These are phyloP conservation scores for Synergus umbraculus DNA, from an alignment of 2,888 invertebrate genomes.

Conservation along the genomic window DNA sequence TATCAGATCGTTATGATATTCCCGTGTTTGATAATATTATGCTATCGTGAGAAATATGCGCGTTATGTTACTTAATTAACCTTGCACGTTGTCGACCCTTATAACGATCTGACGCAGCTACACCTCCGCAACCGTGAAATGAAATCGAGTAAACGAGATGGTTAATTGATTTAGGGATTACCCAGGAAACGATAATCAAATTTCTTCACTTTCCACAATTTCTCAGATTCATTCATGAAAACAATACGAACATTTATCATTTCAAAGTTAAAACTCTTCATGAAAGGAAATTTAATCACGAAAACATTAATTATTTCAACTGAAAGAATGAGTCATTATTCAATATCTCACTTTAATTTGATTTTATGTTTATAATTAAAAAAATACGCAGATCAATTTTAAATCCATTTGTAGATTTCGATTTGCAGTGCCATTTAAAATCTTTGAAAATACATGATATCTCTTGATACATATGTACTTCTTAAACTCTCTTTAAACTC, in stretches of 20 bases:
- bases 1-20: conserved; percentile 33
- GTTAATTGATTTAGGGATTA: not conserved
- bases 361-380: not conserved
- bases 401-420: too few species aligned
- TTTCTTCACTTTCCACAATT: not conserved
- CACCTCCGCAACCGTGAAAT: not conserved
- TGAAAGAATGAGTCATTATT: not conserved
- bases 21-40: conserved; percentile 59
- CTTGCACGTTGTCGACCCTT: conserved; percentile 45
- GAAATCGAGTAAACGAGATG: not conserved
- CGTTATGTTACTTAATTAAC: conserved; percentile 64
- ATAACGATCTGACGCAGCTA: conserved; percentile 38
- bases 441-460: too few species aligned
- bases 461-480: too few species aligned
- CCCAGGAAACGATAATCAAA: not conserved
- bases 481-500: too few species aligned
- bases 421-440: too few species aligned
- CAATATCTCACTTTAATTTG: not conserved
- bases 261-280: too few species aligned
- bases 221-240: not conserved
- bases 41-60: conserved; percentile 61
- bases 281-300: too few species aligned
- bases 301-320: too few species aligned
- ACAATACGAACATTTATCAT: not conserved
- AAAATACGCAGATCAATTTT: too few species aligned